Conservation (phyloP, 92 coral and sea anemone genomes). For the Zoanthus gigantus region DNA sequence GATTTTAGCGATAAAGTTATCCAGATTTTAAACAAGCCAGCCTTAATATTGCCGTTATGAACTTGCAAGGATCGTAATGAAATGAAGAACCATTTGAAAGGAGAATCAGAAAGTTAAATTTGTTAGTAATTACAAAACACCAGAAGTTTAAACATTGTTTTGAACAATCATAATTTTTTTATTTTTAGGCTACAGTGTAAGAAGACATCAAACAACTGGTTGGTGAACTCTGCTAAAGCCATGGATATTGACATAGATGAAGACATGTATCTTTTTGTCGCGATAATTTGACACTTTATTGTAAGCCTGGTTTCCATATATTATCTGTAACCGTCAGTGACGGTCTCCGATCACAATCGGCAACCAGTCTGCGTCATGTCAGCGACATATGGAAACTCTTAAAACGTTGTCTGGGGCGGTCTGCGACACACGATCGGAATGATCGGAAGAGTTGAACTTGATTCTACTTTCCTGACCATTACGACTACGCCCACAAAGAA, state of each 20-base stretch:
- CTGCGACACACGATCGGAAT: no score
- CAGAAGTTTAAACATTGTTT: background rate
- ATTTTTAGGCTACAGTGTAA: constrained; percentile 73
- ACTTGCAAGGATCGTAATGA: no score
- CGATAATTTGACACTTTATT: background rate
- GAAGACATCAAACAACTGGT: constrained; percentile 91
- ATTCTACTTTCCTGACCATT: no score
- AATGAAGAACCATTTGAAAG: no score
- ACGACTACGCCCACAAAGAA: no score
- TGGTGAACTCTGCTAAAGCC: constrained; percentile 89
- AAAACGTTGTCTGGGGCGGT: no score
- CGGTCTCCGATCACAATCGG: background rate
- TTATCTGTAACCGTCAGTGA: background rate
- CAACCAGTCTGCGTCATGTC: no score
- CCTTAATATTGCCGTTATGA: no score
- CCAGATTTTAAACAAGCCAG: no score
- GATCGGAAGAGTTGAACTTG: no score
- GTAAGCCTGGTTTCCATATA: background rate
- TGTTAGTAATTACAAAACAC: background rate
- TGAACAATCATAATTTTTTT: background rate
- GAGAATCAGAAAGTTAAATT: no score
- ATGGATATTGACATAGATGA: constrained; percentile 96
- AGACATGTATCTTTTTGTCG: constrained; percentile 91
- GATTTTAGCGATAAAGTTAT: no score
- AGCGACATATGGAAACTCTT: background rate